Percentiles rank a stretch among this genome's conserved stretches.
These are phyloP conservation scores for Hypotaenidia okinawae DNA, from an alignment of 2,797 vertebrate species.

Conservation along the genomic window DNA sequence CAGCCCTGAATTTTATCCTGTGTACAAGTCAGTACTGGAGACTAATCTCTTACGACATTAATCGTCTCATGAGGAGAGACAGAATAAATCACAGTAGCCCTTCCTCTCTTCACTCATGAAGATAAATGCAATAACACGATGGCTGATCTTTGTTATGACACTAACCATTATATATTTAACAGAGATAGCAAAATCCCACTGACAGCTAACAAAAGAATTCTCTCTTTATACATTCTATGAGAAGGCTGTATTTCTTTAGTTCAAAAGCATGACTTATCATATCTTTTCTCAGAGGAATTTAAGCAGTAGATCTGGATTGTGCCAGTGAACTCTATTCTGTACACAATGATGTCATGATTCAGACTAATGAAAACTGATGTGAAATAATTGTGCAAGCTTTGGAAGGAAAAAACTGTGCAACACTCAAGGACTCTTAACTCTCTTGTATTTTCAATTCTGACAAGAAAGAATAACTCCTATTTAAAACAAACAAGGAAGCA, in stretches of 20 bases:
- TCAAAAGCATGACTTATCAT: slow-evolving; percentile 49
- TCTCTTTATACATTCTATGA: slow-evolving; percentile 45
- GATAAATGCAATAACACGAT: slow-evolving; percentile 71
- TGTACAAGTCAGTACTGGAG: slow-evolving; percentile 41
- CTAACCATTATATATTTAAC: slow-evolving; percentile 74
- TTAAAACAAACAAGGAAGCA: neutral
- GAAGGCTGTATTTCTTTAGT: slow-evolving; percentile 42
- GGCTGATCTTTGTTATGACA: slow-evolving; percentile 73
- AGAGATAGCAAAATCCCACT: slow-evolving; percentile 68
- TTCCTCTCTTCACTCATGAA: slow-evolving; percentile 69
- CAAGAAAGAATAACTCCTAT: neutral
- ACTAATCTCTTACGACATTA: slow-evolving; percentile 69
- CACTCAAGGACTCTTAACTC: neutral
- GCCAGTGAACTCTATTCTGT: slow-evolving; percentile 26
- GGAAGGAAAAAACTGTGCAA: neutral
- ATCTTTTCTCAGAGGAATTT: slow-evolving; percentile 57
- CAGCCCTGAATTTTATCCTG: slow-evolving; percentile 35
- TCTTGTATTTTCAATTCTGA: neutral
- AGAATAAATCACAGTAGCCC: slow-evolving; percentile 69
- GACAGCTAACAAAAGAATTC: slow-evolving; percentile 72
- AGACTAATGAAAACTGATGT: slow-evolving; percentile 3
- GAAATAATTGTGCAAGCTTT: slow-evolving; percentile 29
- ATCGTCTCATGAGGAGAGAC: slow-evolving; percentile 58
- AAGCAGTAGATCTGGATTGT: slow-evolving; percentile 31
- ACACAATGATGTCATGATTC: slow-evolving; percentile 32